Conservation (phyloP, 2,888 invertebrate species). For the Tipula confusa region DNA sequence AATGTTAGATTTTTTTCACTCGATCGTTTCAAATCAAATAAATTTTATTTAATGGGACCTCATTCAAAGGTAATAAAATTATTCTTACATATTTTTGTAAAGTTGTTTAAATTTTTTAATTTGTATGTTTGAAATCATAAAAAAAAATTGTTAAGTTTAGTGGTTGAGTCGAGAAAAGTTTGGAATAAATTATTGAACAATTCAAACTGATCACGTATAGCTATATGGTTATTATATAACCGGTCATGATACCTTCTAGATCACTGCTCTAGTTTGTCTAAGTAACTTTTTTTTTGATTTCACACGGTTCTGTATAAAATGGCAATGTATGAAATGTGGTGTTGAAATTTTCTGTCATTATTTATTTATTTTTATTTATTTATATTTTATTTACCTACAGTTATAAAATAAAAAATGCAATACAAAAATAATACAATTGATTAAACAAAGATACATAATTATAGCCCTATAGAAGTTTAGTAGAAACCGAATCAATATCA, state of each 20-base stretch:
- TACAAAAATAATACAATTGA: too few relatives aligned
- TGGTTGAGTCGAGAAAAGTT: not conserved
- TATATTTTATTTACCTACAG: too few relatives aligned
- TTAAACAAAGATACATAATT: too few relatives aligned
- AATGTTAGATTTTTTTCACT: not conserved
- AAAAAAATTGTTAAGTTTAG: not conserved
- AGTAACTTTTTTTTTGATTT: too few relatives aligned
- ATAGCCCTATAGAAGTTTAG: too few relatives aligned
- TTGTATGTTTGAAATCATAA: not conserved
- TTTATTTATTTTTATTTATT: too few relatives aligned
- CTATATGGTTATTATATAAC: not conserved
- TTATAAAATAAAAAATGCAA: too few relatives aligned
- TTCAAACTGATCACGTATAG: not conserved
- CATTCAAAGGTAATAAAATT: not conserved
- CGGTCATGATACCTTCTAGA: too few relatives aligned
- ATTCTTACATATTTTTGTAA: slow-evolving; percentile 3
- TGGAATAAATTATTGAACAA: not conserved
- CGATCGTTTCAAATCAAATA: not conserved
- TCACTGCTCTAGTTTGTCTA: not conserved
- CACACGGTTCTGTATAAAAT: too few relatives aligned
- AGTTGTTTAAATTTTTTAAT: not conserved
- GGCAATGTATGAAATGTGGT: too few relatives aligned
- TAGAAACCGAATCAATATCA: too few relatives aligned
- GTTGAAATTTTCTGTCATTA: too few relatives aligned
- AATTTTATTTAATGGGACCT: not conserved